Base-by-base conservation (phyloP, 2,797 vertebrate species). In the Sebastes diploproa region DNA sequence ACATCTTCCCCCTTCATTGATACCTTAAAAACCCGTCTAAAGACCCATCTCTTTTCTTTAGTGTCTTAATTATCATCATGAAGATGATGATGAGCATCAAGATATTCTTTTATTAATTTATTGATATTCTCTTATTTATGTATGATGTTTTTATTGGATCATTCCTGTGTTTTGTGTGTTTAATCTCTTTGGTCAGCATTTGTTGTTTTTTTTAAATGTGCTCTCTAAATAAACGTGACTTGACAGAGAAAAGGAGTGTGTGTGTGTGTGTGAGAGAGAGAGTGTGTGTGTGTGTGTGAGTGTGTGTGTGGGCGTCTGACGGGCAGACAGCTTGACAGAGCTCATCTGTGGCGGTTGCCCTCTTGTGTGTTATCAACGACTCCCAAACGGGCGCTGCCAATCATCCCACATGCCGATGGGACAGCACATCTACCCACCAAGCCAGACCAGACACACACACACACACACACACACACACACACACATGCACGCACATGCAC, bases 361-460 rank as follows among this genome's bases (percentile, higher is more conserved):
- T 91, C 91, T 75, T 77, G 89, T 88, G 89, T 87, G 88, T 88
- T 93, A 94, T 94, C 93, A 81, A 80, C 83, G 58, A 83, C 74
- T 75, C 91, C 89, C 92, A 94, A 89, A 86, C 88, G 61, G 82
- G 78, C 74, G 58, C 91, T 92, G 94, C 89, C 94, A 95, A 93
- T 95, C 94, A 94, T 86, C 65, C 79, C 5, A 5, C 71, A 72
- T 75, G 65, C 86, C 63, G 50, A 63, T 2, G 42, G 72, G 80
- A 87, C 72, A 68, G 9, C 74, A 72, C 78, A 80, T 78, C 75
- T 69, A 71, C 63, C 61, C 78, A 61, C 77, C 59, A 30, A 67
- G 65, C 55, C 65, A 63, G 34, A 64, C 20, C 34, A 73, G 5
- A 77, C 69, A 84, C 16, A 60, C 65, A n/a, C 75, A 71, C 72